Evolutionary conservation across 2,888 invertebrate species (phyloP).

Genomic region (Agrochola lota): DNA sequence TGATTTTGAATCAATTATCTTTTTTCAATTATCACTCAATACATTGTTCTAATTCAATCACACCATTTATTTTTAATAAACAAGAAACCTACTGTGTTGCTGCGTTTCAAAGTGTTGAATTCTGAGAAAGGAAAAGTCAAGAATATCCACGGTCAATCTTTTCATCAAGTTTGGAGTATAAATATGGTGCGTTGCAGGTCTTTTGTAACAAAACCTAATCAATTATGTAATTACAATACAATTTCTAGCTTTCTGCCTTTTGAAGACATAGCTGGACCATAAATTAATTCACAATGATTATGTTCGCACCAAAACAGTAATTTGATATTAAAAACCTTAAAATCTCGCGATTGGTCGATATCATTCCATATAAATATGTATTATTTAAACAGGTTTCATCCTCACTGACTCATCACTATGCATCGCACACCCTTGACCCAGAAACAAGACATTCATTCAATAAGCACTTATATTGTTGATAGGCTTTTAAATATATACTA

Average conservation of each 20-base stretch:
- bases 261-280: neutral
- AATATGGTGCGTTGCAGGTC: neutral
- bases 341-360: slow-evolving; percentile 16
- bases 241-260: neutral
- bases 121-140: neutral
- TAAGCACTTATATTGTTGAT: slow-evolving; percentile 13
- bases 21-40: neutral
- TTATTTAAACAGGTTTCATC: slow-evolving; percentile 56
- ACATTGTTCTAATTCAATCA: neutral
- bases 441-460: slow-evolving; percentile 55
- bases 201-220: neutral
- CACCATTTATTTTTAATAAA: neutral
- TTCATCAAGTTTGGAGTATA: neutral
- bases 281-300: neutral
- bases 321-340: slow-evolving; percentile 1
- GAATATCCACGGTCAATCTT: neutral
- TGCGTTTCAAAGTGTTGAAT: neutral
- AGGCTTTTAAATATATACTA: slow-evolving; percentile 6
- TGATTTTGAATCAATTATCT: neutral
- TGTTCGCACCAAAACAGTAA: neutral
- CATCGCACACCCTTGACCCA: slow-evolving; percentile 58
- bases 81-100: neutral
- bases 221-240: neutral
- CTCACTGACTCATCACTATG: slow-evolving; percentile 62
- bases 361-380: slow-evolving; percentile 11